A percentile compares a stretch with the other conserved stretches of the same genome.
phyloP scores from a whole-genome alignment of 1,140 invertebrate genomes.

The Lepidostoma basale region DNA sequence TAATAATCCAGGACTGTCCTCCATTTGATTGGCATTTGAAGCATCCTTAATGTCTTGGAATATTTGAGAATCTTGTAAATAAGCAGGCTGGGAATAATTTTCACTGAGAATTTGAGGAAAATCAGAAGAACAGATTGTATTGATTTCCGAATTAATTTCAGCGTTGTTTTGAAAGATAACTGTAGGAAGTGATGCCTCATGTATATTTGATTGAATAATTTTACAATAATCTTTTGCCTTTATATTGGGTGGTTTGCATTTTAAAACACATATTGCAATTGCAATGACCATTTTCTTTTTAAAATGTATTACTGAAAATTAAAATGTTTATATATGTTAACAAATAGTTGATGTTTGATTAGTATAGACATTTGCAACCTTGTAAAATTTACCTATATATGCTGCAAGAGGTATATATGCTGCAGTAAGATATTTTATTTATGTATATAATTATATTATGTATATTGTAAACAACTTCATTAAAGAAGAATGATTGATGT shows the following conservation, averaged over 20 bases:
- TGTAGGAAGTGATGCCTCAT: neutral
- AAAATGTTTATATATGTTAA: no score
- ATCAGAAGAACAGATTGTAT: no score
- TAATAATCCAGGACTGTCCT: neutral
- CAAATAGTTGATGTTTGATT: no score
- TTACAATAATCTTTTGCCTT: constrained; percentile 23
- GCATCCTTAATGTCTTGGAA: constrained; percentile 21
- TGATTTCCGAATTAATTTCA: no score
- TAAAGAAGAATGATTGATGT: no score
- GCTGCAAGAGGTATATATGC: no score
- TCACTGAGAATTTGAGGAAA: constrained; percentile 15
- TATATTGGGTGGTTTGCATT: constrained; percentile 33
- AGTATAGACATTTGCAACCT: no score
- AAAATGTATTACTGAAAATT: constrained; percentile 19
- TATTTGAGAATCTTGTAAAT: constrained; percentile 9
- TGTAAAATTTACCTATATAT: no score
- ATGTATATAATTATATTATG: no score
- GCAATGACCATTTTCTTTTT: constrained; percentile 26
- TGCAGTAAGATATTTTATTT: no score
- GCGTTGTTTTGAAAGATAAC: no score
- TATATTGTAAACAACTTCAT: no score
- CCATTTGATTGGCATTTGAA: neutral
- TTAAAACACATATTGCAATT: constrained; percentile 32
- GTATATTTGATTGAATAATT: constrained; percentile 18
- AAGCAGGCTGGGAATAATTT: neutral